Evolutionary conservation across 2,888 invertebrate species (phyloP), one percentile per base, ranked within the genome.

Genomic region (Caenorhabditis afra): DNA sequence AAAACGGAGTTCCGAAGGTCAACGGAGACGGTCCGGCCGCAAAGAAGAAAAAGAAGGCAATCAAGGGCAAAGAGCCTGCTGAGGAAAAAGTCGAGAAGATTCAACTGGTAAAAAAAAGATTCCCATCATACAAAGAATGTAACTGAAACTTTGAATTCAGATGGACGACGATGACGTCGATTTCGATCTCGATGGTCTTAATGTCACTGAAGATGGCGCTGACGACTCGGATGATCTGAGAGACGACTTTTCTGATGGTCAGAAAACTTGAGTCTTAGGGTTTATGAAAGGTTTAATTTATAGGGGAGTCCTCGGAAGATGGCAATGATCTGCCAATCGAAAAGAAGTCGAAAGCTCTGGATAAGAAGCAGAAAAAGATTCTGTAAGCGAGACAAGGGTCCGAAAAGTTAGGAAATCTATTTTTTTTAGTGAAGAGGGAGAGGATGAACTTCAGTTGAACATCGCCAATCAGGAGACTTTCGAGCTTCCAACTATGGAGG

Each of bases 381-480:
- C 8, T 71, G 49, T 58, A 29, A 45, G 58, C 37, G n/a, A n/a
- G n/a, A n/a, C n/a, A n/a, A n/a, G n/a, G n/a, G n/a, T n/a, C n/a
- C n/a, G n/a, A n/a, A n/a, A 4, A 47, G 7, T 18, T 65, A 79
- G 64, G 64, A 85, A 86, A 5, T n/a, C 1, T 29, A 7, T 3
- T 16, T 3, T 45, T 23, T 45, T n/a, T 29, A 58, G 58, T 4
- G 75, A 81, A 47, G 82, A 86, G 57, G 86, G 85, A 29, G 87
- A 87, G n/a, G 86, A 85, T 29, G 88, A 88, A 52, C 77, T 88
- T n/a, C 82, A 87, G 67, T 55, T 87, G 52, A 88, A 88, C 74
- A 84, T 88, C 45, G 81, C 82, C 1, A 79, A 75, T 45, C 80
- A 81, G 41, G 82, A 83, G 18, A 70, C 67, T 10, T 87, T 85